Conservation (phyloP, 2,888 invertebrate genomes). For the Ethmia dodecea region DNA sequence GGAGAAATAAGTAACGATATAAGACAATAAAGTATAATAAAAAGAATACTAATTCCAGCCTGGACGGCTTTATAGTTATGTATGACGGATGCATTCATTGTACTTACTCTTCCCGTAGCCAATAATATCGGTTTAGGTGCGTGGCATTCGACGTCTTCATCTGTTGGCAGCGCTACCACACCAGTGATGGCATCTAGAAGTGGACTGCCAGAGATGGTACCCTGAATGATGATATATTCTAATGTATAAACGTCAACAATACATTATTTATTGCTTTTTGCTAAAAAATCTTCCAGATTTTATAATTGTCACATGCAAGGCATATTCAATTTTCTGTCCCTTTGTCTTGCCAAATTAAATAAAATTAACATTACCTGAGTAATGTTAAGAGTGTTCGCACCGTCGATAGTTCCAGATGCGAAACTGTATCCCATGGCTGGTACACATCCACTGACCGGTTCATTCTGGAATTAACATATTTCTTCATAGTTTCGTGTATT, state of each 20-base stretch:
- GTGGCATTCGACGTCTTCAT: conserved; percentile 82
- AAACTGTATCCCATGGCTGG: conserved; percentile 92
- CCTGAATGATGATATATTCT: conserved; percentile 68
- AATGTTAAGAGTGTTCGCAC: conserved; percentile 86
- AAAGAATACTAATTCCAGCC: no score
- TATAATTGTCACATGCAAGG: background rate
- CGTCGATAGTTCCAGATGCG: conserved; percentile 89
- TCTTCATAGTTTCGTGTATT: no score
- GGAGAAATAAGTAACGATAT: no score
- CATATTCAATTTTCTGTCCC: background rate
- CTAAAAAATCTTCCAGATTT: no score
- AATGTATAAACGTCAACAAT: no score
- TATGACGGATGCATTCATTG: no score
- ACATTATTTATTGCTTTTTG: no score
- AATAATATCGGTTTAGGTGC: conserved; percentile 88
- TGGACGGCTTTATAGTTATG: no score
- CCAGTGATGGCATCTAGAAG: conserved; percentile 84
- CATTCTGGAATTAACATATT: conserved; percentile 34
- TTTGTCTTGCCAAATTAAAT: background rate
- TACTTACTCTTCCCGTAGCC: conserved; percentile 85
- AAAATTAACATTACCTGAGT: conserved; percentile 78
- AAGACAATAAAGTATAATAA: no score
- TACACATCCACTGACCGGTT: conserved; percentile 81
- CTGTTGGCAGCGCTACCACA: conserved; percentile 78
- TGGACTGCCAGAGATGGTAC: conserved; percentile 79